Evolutionary conservation across 2,113 vertebrate species (phyloP).

Genomic region (Rhineura floridana): DNA sequence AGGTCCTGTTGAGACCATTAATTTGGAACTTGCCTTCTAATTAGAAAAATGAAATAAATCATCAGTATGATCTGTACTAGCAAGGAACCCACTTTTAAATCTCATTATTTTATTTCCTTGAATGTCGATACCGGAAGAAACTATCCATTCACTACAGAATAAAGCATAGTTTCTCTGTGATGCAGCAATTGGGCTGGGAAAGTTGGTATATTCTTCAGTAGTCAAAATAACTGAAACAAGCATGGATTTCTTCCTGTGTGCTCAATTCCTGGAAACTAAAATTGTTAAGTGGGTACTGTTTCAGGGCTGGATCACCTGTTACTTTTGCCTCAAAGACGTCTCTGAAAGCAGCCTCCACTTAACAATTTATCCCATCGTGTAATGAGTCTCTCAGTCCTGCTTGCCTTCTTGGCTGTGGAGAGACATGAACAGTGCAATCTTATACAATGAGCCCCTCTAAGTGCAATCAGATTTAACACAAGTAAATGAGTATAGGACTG

Average conservation of each 20-base stretch:
- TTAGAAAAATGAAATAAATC: too few species aligned
- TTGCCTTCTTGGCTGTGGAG: not conserved
- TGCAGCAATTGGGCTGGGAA: not conserved
- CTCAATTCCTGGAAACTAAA: not conserved
- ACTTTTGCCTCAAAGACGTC: not conserved
- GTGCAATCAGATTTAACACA: too few species aligned
- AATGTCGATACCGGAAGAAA: too few species aligned
- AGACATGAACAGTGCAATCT: not conserved
- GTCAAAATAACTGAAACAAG: not conserved
- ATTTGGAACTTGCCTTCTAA: not conserved
- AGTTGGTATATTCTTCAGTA: not conserved
- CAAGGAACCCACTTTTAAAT: too few species aligned
- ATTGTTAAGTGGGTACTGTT: not conserved
- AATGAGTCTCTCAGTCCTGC: not conserved
- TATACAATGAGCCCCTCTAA: too few species aligned
- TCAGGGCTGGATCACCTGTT: not conserved
- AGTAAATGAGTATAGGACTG: too few species aligned
- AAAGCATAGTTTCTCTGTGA: not conserved
- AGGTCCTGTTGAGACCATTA: not conserved
- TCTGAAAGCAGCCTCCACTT: not conserved
- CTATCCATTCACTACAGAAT: rapidly evolving
- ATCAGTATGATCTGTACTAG: too few species aligned
- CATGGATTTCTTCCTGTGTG: not conserved
- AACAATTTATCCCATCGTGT: not conserved
- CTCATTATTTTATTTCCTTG: too few species aligned